A percentile compares a stretch with the other conserved stretches of the same genome.
Evolutionary conservation across 2,888 invertebrate genomes (phyloP).

Genomic region (Zeuzera pyrina): DNA sequence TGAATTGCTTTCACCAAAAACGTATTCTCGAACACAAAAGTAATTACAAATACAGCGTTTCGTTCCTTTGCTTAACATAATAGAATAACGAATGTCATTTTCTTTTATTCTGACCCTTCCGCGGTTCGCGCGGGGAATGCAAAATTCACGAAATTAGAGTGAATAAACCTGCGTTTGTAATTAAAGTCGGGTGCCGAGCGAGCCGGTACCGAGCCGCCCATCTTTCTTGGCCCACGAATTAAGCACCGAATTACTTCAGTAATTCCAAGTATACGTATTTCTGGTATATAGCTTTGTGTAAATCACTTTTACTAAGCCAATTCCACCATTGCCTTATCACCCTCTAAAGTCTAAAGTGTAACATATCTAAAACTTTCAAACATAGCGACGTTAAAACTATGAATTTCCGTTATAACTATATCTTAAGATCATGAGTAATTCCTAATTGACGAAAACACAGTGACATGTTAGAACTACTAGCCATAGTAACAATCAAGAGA

Average conservation of each 20-base stretch:
- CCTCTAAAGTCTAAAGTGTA: too few relatives aligned
- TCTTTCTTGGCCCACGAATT: conserved; percentile 71
- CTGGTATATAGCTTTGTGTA: conserved; percentile 61
- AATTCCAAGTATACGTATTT: conserved; percentile 57
- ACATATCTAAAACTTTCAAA: too few relatives aligned
- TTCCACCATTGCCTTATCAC: too few relatives aligned
- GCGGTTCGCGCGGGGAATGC: conserved; percentile 68
- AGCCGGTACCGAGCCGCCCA: conserved; percentile 48
- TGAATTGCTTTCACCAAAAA: conserved; percentile 29
- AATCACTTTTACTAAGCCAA: conserved; percentile 70
- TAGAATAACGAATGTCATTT: conserved; percentile 73
- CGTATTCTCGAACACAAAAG: conserved; percentile 44
- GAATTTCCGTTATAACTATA: too few relatives aligned
- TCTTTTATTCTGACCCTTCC: conserved; percentile 69
- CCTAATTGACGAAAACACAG: too few relatives aligned
- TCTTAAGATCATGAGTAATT: too few relatives aligned
- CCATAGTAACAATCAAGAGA: conserved; percentile 55
- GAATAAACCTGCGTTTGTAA: conserved; percentile 70
- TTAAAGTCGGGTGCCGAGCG: conserved; percentile 59
- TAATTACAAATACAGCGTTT: conserved; percentile 56
- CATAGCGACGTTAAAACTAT: too few relatives aligned
- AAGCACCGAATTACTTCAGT: conserved; percentile 69
- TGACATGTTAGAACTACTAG: too few relatives aligned
- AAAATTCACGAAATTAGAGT: conserved; percentile 69
- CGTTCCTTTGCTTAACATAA: conserved; percentile 60